Base-by-base conservation (phyloP, 23 tunicate species). In the Corella eumyota region DNA sequence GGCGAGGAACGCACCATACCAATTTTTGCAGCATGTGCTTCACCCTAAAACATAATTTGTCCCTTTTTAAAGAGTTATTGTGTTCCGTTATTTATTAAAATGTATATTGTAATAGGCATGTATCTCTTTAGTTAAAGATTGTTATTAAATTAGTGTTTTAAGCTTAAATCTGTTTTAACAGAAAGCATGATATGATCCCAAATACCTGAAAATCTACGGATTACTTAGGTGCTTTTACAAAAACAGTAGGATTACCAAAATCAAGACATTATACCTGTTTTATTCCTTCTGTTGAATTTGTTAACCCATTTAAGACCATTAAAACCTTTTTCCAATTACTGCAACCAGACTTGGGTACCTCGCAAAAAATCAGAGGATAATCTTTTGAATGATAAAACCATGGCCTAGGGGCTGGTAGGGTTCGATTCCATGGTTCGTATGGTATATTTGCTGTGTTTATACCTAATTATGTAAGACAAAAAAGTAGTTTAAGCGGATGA, bases 261-360 rank as follows among this genome's bases (percentile, higher is more conserved):
- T n/a, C n/a, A n/a, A n/a, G n/a, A n/a, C n/a, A n/a, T n/a, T n/a
- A n/a, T n/a, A 61, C 78, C 36, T 72, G 53, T 36, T 64, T 48
- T 2, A 55, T 72, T 48, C 51, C 45, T 3, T 23, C 64, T 0
- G 80, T 64, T 13, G n/a, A 27, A 44, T 74, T 64, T 1, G 31
- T 46, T 31, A 64, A 20, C 26, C 71, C 71, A 30, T 74, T 64
- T 23, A 74, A 28, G 17, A 74, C 80, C 78, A 80, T 55, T 61
- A 80, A 27, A 2, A 74, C 57, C 56, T 57, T 56, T 38, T 80
- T 80, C 90, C 90, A 80, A 33, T 80, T 80, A 1, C 67, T 80
- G 54, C 90, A 51, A 13, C 90, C 90, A 45, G 76, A 45, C 45
- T 80, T 80, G 15, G 90, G 90, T n/a, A 80, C 47, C 33, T 80